phyloP scores from a whole-genome alignment of 1,140 invertebrate genomes.

The Gonatopus flavifemur region DNA sequence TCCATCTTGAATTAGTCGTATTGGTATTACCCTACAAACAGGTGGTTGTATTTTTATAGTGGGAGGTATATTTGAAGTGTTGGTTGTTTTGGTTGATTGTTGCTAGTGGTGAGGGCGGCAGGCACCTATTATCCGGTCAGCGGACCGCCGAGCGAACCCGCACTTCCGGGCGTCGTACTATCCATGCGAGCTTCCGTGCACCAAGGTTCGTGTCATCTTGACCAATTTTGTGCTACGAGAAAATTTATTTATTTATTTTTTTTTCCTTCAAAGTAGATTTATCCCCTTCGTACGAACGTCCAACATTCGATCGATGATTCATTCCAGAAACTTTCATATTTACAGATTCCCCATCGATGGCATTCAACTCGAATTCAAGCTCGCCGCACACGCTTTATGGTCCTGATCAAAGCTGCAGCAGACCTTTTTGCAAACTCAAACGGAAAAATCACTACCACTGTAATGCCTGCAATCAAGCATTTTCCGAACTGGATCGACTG shows the following conservation, averaged over 20 bases:
- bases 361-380: slow-evolving; percentile 49
- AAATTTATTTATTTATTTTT: slow-evolving; percentile 31
- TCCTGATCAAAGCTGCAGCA: slow-evolving; percentile 71
- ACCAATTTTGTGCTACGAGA: slow-evolving; percentile 44
- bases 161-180: slow-evolving; percentile 60
- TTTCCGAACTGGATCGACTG: slow-evolving; percentile 69
- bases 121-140: slow-evolving; percentile 92
- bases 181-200: slow-evolving; percentile 61
- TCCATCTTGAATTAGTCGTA: too few species aligned
- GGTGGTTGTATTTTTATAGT: slow-evolving; percentile 40
- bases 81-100: slow-evolving; percentile 65
- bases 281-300: not conserved
- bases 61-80: slow-evolving; percentile 60
- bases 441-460: slow-evolving; percentile 84
- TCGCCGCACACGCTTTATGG: slow-evolving; percentile 58
- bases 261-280: slow-evolving; percentile 7
- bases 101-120: slow-evolving; percentile 88
- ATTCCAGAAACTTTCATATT: slow-evolving; percentile 4
- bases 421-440: slow-evolving; percentile 85
- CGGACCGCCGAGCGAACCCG: slow-evolving; percentile 65
- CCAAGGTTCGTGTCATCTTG: slow-evolving; percentile 54
- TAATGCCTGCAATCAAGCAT: slow-evolving; percentile 83
- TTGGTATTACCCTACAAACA: slow-evolving; percentile 40
- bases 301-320: not conserved
- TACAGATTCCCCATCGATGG: slow-evolving; percentile 41